Conservation (phyloP, 1,140 invertebrate genomes). For the Pogonus chalceus region DNA sequence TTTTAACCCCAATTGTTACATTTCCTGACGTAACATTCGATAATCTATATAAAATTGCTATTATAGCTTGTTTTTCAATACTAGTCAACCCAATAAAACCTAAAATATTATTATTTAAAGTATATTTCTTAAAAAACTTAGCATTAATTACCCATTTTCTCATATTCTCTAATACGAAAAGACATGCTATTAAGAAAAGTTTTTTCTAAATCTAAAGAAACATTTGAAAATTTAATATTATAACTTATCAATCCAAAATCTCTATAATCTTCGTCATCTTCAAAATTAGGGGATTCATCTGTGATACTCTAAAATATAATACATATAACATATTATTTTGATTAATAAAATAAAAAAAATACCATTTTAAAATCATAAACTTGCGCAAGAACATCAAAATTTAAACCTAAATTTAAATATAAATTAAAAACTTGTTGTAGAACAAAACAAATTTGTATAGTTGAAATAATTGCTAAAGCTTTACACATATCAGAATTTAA, state of each 20-base stretch:
- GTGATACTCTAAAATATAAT: not conserved
- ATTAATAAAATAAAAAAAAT: not conserved
- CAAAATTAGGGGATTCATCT: not conserved
- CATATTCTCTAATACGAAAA: not conserved
- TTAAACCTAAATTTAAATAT: not conserved
- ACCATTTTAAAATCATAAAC: not conserved
- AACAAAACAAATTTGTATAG: not conserved
- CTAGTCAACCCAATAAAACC: constrained; percentile 8
- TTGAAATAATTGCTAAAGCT: not conserved
- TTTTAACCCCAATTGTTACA: not conserved
- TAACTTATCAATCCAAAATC: not conserved
- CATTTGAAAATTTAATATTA: not conserved
- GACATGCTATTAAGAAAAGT: not conserved
- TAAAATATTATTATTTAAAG: not conserved
- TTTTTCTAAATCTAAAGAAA: not conserved
- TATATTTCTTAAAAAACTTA: not conserved
- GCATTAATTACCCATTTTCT: not conserved
- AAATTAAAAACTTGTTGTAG: not conserved
- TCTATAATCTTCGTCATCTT: not conserved
- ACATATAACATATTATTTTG: not conserved
- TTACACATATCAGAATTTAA: not conserved
- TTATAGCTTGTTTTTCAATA: not conserved
- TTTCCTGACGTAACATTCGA: not conserved
- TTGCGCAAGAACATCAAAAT: not conserved
- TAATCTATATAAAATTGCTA: constrained; percentile 2